Percentiles rank a stretch among this genome's conserved stretches.
These are phyloP conservation scores for Pterocles orientalis DNA, from an alignment of 2,113 vertebrate species.

Conservation along the genomic window DNA sequence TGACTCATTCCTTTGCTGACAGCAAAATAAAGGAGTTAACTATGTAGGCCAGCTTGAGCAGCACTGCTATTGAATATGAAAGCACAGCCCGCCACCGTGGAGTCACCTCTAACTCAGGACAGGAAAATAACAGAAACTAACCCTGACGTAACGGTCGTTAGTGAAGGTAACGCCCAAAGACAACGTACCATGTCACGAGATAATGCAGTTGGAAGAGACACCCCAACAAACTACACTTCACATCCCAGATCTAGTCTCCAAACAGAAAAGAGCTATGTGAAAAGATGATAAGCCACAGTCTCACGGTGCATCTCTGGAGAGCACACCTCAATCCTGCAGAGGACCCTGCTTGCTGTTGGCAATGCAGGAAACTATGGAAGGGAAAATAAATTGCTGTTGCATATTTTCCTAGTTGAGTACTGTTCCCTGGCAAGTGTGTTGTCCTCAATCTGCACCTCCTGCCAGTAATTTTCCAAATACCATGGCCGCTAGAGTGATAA, in stretches of 20 bases:
- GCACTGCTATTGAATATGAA: background rate
- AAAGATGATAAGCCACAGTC: background rate
- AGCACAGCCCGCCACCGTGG: background rate
- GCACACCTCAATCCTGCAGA: background rate
- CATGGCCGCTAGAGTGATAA: background rate
- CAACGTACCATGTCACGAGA: rapidly evolving
- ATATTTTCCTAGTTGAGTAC: background rate
- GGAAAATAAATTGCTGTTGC: background rate
- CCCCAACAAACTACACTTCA: background rate
- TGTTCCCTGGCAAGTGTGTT: background rate
- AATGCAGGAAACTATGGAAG: background rate
- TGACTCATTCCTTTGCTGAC: background rate
- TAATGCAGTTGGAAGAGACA: background rate
- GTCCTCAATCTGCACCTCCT: background rate
- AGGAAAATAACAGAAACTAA: background rate
- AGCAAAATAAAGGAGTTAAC: background rate
- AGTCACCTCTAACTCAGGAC: background rate
- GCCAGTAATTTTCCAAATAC: background rate
- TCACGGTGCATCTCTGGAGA: background rate
- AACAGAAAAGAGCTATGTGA: background rate
- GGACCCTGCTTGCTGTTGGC: background rate
- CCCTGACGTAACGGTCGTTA: rapidly evolving
- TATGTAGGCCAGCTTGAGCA: background rate
- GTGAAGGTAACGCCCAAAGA: background rate
- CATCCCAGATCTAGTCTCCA: background rate